phyloP scores from a whole-genome alignment of 2,797 vertebrate species.

The Bovichtus variegatus region DNA sequence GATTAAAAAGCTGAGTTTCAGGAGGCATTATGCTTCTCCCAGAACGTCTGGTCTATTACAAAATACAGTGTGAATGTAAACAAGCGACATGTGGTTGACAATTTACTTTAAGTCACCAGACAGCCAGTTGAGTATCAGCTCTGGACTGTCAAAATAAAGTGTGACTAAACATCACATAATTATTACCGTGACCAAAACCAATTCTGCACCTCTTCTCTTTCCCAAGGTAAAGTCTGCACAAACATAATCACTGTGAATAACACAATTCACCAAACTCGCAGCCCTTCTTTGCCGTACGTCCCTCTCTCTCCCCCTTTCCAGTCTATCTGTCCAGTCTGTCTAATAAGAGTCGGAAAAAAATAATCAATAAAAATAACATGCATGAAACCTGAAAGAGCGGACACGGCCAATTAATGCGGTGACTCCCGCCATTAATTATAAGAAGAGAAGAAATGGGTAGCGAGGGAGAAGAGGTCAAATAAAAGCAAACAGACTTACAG shows the following conservation, averaged over 20 bases:
- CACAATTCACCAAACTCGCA: not conserved
- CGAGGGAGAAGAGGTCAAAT: slow-evolving; percentile 41
- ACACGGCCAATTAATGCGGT: slow-evolving; percentile 44
- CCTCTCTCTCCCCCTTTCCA: too few relatives aligned
- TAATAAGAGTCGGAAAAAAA: too few relatives aligned
- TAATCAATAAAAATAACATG: not conserved
- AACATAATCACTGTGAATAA: slow-evolving; percentile 6
- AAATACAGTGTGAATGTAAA: not conserved
- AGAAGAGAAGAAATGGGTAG: slow-evolving; percentile 17
- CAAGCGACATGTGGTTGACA: too few relatives aligned
- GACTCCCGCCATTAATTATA: slow-evolving; percentile 55
- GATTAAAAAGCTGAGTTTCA: not conserved
- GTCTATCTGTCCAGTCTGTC: too few relatives aligned
- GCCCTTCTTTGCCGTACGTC: too few relatives aligned
- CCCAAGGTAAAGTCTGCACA: not conserved
- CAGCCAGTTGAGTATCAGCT: not conserved
- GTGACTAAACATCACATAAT: not conserved
- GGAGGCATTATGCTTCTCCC: not conserved
- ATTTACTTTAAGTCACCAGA: not conserved
- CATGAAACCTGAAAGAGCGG: slow-evolving; percentile 25
- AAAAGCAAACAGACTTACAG: slow-evolving; percentile 44
- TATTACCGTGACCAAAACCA: not conserved
- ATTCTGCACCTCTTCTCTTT: not conserved
- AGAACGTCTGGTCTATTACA: not conserved
- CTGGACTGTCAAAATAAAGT: not conserved